phyloP scores from a whole-genome alignment of 2,888 invertebrate species.

The Nemurella pictetii region DNA sequence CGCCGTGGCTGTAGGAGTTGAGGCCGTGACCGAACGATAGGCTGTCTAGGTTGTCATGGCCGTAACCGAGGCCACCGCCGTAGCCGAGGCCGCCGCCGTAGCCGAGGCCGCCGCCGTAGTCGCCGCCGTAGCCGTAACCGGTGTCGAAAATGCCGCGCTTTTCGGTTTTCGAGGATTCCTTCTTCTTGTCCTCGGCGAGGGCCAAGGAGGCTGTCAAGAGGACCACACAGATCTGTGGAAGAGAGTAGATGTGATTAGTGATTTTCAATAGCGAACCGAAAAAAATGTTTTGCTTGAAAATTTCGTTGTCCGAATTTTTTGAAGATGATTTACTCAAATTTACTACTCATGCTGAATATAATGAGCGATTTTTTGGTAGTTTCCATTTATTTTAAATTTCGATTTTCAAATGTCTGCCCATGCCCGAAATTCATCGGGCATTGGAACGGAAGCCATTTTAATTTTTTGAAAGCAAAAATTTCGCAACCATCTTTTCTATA shows the following conservation, averaged over 20 bases:
- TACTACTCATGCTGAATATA: no score
- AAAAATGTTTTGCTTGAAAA: no score
- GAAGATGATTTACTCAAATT: no score
- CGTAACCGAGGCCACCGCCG: slow-evolving; percentile 25
- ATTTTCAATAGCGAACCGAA: no score
- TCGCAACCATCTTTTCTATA: no score
- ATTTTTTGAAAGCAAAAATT: no score
- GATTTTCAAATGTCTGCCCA: no score
- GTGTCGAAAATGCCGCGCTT: slow-evolving; percentile 17
- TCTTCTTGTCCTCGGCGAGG: slow-evolving; percentile 41
- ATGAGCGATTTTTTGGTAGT: no score
- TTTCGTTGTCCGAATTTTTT: no score
- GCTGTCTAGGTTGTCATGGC: slow-evolving; percentile 36
- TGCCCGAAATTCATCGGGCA: no score
- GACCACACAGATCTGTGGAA: slow-evolving; percentile 15
- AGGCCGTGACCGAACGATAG: not conserved
- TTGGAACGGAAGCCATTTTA: no score
- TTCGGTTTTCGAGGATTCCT: slow-evolving; percentile 48
- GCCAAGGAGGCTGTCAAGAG: slow-evolving; percentile 20
- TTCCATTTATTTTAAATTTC: no score
- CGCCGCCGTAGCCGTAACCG: not conserved
- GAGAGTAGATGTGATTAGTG: not conserved
- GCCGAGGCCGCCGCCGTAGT: not conserved
- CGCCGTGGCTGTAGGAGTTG: slow-evolving; percentile 56
- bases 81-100: slow-evolving; percentile 21